phyloP scores from a whole-genome alignment of 1,140 invertebrate species.

The Dendroctonus ponderosae region DNA sequence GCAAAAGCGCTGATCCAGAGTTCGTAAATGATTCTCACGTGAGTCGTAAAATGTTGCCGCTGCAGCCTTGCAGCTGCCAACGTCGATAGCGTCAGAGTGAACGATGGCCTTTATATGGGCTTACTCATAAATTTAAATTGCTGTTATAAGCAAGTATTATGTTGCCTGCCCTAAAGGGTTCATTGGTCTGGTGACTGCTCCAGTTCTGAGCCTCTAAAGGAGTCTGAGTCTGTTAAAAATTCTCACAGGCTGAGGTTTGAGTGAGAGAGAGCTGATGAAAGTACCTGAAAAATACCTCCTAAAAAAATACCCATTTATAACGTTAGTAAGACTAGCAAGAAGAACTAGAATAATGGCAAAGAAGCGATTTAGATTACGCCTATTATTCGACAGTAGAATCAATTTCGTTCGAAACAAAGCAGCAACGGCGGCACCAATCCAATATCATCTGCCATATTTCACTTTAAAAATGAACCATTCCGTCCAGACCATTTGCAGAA shows the following conservation, averaged over 20 bases:
- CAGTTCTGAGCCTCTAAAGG: no score
- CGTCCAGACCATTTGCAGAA: constrained; percentile 19
- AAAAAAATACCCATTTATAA: no score
- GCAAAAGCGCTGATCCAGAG: constrained; percentile 25
- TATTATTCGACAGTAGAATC: not conserved
- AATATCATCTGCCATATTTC: constrained; percentile 1
- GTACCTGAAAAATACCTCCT: no score
- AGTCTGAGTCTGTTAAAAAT: no score
- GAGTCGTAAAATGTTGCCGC: constrained; percentile 21
- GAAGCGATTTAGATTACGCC: not conserved
- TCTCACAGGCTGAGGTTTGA: no score
- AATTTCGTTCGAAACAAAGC: not conserved
- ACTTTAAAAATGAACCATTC: constrained; percentile 25
- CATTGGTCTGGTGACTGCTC: no score
- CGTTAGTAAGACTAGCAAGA: no score
- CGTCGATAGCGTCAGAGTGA: constrained; percentile 16
- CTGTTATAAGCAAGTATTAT: not conserved
- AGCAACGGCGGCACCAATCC: no score
- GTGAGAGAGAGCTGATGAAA: no score
- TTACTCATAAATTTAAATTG: constrained; percentile 12
- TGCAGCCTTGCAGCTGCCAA: constrained; percentile 20
- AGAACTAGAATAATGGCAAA: not conserved
- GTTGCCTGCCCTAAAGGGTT: no score
- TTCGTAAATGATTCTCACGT: constrained; percentile 30
- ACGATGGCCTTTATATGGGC: constrained; percentile 9